Conservation (phyloP, 2,888 invertebrate species). For the Tipula unca region DNA sequence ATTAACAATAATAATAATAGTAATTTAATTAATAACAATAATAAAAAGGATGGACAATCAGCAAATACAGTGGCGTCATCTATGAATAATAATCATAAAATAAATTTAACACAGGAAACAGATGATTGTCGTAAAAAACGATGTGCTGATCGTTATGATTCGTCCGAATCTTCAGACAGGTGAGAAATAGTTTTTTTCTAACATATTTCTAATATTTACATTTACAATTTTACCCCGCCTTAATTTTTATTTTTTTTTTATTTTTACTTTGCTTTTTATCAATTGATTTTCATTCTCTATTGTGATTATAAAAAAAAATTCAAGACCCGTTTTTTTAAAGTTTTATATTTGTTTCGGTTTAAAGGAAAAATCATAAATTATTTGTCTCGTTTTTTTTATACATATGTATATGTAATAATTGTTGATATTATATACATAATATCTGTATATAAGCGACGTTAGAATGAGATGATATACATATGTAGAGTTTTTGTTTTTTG, state of each 20-base stretch:
- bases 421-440: not conserved
- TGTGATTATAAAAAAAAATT: not conserved
- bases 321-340: not conserved
- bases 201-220: not conserved
- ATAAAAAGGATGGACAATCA: constrained; percentile 16
- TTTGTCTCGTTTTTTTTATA: not conserved
- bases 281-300: constrained; percentile 8
- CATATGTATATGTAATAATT: not conserved
- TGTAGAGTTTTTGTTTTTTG: not conserved
- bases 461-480: not conserved
- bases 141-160: constrained; percentile 86
- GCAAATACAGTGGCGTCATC: constrained; percentile 16
- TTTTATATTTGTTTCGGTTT: not conserved
- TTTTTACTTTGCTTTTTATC: not conserved
- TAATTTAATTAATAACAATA: constrained; percentile 15
- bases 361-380: constrained; percentile 9
- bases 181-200: constrained; percentile 40
- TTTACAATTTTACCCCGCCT: not conserved
- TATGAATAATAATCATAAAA: not conserved
- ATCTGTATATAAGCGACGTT: not conserved
- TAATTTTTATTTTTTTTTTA: not conserved
- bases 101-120: constrained; percentile 31
- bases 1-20: not conserved
- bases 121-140: constrained; percentile 68
- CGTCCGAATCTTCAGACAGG: constrained; percentile 92